Evolutionary conservation across 2,113 vertebrate genomes (phyloP), one percentile per base, ranked within the genome.

Genomic region (Dermatemys mawii): DNA sequence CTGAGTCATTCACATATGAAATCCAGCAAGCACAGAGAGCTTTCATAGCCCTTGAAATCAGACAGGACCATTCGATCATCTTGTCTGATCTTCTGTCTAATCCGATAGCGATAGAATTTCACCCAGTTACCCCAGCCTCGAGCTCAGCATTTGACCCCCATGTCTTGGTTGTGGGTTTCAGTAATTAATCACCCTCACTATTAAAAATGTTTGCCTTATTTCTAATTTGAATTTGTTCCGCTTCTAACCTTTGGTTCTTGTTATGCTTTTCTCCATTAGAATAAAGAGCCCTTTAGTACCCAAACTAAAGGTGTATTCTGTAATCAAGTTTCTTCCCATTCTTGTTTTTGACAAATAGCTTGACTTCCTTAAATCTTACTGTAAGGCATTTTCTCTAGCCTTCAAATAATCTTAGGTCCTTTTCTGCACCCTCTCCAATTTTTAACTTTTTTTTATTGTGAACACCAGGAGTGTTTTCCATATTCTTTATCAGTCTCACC

Each of bases 61-160:
- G 13, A 22, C 54, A 44, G 29, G 8, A 2, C 46, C 1, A 0
- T 24, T 13, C 11, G 1, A 1, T 49, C 0, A 0, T 22, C 67
- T 73, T 29, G 12, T 27, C 24, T 6, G 0, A 0, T 1, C 3
- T 46, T 46, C 27, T 6, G 13, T 6, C 17, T 73, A 1, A 78
- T 11, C 0, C 55, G 16, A n/a, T n/a, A 88, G 3, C 32, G 1
- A 0, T 21, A 13, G 5, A 5, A 1, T 2, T 63, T 41, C 24
- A 5, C 16, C 67, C 11, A 41, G 26, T 6, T 6, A 2, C 3
- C 6, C 48, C 26, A 67, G 26, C 8, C 1, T 16, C 41, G 8
- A 1, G 8, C 49, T 60, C 3, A 8, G 1, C 26, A 26, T 55
- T 55, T 55, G 24, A 26, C 12, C 0, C 53, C 6, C 3, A 78